Percentiles rank a stretch among this genome's conserved stretches.
Conservation (phyloP, 2,113 vertebrate species). For the Seriola dumerili region DNA sequence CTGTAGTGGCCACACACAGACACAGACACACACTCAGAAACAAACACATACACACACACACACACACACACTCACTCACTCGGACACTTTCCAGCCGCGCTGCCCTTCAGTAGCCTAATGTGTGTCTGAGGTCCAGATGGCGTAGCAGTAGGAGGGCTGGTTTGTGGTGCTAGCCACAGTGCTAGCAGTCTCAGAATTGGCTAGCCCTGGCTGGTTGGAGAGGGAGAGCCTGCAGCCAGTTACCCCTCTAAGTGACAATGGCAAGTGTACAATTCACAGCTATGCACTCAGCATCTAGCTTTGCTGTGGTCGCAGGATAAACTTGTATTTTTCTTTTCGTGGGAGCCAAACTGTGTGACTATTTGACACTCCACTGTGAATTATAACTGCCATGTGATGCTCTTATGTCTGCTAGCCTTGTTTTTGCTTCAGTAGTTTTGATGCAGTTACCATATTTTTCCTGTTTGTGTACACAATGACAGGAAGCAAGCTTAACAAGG, state of each 20-base stretch:
- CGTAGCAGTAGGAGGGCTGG: constrained; percentile 78
- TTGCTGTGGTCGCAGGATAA: constrained; percentile 17
- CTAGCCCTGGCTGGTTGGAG: constrained; percentile 23
- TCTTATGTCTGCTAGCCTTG: not conserved
- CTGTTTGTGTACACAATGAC: constrained; percentile 72
- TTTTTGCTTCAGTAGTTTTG: constrained; percentile 22
- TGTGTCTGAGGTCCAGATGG: constrained; percentile 86
- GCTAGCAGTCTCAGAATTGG: constrained; percentile 64
- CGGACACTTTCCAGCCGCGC: constrained; percentile 65
- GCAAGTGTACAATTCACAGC: constrained; percentile 66
- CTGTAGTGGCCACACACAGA: constrained; percentile 43
- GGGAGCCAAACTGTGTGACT: constrained; percentile 36
- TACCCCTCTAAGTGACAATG: constrained; percentile 72
- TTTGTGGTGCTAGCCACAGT: constrained; percentile 59
- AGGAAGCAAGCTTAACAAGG: constrained; percentile 97
- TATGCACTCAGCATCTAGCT: constrained; percentile 30
- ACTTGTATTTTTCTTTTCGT: constrained; percentile 24
- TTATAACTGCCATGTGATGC: not conserved
- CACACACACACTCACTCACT: constrained; percentile 49
- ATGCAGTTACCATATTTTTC: constrained; percentile 45
- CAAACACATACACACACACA: not conserved
- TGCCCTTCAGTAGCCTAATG: constrained; percentile 72
- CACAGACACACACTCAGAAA: constrained; percentile 24
- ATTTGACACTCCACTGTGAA: constrained; percentile 36
- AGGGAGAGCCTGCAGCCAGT: constrained; percentile 58